A percentile compares a stretch with the other conserved stretches of the same genome.
phyloP scores from a whole-genome alignment of 2,888 invertebrate species.

The Aproaerema taeniolella region DNA sequence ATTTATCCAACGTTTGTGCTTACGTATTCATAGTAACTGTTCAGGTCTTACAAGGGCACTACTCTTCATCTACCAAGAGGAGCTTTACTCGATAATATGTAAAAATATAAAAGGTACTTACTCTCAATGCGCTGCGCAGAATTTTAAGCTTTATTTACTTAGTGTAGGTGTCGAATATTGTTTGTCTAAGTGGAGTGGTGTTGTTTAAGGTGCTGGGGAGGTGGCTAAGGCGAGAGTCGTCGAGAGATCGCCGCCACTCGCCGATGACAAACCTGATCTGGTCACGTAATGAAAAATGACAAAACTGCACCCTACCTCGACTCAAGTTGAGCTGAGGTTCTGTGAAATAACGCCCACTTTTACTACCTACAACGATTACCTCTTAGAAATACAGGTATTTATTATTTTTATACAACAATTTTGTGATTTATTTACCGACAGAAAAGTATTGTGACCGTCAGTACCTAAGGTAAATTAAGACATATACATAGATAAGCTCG shows the following conservation, averaged over 20 bases:
- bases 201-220: slow-evolving; percentile 10
- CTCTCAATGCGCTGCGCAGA: not conserved
- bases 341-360: not conserved
- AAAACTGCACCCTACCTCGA: slow-evolving; percentile 46
- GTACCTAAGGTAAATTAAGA: too few relatives aligned
- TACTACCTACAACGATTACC: too few relatives aligned
- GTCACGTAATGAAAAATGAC: slow-evolving; percentile 84
- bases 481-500: too few relatives aligned
- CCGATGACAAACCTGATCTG: slow-evolving; percentile 78
- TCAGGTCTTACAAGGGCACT: slow-evolving; percentile 51
- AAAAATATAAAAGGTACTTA: slow-evolving; percentile 19
- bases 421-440: too few relatives aligned
- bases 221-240: slow-evolving; percentile 42
- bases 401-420: too few relatives aligned
- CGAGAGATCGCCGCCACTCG: slow-evolving; percentile 45
- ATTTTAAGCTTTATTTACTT: slow-evolving; percentile 14
- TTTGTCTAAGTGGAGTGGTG: slow-evolving; percentile 6
- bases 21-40: slow-evolving; percentile 60
- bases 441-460: too few relatives aligned
- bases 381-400: too few relatives aligned
- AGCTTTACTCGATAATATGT: slow-evolving; percentile 44
- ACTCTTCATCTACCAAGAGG: slow-evolving; percentile 55
- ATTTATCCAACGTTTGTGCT: slow-evolving; percentile 43
- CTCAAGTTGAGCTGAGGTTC: not conserved
- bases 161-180: slow-evolving; percentile 20